Conservation (phyloP, 2,888 invertebrate genomes). For the Eupithecia exiguata region DNA sequence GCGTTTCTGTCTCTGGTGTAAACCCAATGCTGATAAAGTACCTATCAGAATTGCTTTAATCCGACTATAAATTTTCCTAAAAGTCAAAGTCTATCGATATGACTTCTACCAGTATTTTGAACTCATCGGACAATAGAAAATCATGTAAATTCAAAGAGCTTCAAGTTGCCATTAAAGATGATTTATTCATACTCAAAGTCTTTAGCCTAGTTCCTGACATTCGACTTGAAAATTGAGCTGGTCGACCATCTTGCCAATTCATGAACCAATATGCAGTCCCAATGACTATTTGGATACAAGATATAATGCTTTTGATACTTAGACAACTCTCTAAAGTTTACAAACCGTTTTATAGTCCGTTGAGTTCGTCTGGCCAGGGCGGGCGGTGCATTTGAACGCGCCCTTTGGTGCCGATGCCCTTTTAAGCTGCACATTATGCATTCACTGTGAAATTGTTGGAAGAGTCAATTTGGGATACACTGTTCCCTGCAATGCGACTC, state of each 20-base stretch:
- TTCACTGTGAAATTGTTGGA: conserved; percentile 42
- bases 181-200: background rate
- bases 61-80: conserved; percentile 30
- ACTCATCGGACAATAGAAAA: conserved; percentile 5
- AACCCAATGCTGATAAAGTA: conserved; percentile 31
- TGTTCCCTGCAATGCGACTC: background rate
- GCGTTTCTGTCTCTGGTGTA: conserved; percentile 30
- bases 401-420: conserved; percentile 56
- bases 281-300: background rate
- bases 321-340: background rate
- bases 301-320: background rate
- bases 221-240: background rate
- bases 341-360: conserved; percentile 6
- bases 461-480: conserved; percentile 23
- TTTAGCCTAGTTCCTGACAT: background rate
- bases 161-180: background rate
- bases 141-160: conserved; percentile 12
- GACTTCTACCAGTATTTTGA: conserved; percentile 15
- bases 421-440: conserved; percentile 42
- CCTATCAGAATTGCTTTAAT: conserved; percentile 27
- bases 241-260: background rate
- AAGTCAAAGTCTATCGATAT: conserved; percentile 26
- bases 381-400: conserved; percentile 53
- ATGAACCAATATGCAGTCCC: background rate
- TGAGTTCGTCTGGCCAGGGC: conserved; percentile 51